Evolutionary conservation across 2,113 vertebrate species (phyloP).

Genomic region (Colius striatus): DNA sequence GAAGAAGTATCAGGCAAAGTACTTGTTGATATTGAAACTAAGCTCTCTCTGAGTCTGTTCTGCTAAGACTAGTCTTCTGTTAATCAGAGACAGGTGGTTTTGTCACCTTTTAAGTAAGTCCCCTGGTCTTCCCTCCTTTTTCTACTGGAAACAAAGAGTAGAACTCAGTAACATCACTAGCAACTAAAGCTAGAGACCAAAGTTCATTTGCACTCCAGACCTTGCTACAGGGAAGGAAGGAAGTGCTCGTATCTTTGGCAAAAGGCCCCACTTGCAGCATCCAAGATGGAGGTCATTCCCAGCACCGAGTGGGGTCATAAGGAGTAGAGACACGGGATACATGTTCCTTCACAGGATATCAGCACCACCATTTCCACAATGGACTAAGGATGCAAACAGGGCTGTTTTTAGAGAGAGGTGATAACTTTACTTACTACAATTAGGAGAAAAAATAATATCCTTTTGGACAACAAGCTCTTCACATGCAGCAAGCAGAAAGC

Average conservation of each 20-base stretch:
- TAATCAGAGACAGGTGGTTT: not conserved
- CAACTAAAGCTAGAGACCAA: not conserved
- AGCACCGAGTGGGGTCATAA: not conserved
- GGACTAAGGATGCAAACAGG: not conserved
- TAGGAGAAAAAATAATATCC: not conserved
- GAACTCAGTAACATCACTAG: not conserved
- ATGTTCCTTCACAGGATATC: accelerated
- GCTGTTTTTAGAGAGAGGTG: not conserved
- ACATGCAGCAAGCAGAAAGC: not conserved
- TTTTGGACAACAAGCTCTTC: not conserved
- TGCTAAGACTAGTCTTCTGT: not conserved
- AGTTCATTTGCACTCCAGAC: not conserved
- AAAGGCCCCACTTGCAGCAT: accelerated
- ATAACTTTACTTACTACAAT: not conserved
- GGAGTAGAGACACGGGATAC: not conserved
- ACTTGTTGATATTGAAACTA: not conserved
- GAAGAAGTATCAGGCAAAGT: not conserved
- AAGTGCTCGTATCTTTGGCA: accelerated
- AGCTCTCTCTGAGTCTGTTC: not conserved
- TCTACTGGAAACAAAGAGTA: not conserved
- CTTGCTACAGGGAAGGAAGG: not conserved
- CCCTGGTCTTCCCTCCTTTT: not conserved
- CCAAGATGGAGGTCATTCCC: not conserved
- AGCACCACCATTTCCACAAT: not conserved
- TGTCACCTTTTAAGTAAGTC: not conserved